phyloP scores from a whole-genome alignment of 2,797 vertebrate genomes.

The Rhynchonycteris naso region DNA sequence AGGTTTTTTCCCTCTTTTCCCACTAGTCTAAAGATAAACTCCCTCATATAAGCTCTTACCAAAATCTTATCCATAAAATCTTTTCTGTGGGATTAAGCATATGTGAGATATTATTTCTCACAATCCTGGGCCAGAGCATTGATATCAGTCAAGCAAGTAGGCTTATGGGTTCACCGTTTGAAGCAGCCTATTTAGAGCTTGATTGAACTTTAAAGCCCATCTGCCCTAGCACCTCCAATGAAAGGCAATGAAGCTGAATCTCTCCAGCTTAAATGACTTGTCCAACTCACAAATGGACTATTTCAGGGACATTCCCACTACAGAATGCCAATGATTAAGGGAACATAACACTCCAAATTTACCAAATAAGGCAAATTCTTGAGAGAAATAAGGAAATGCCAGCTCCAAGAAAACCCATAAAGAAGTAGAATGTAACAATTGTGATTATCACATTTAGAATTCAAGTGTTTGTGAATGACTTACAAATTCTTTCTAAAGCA shows the following conservation, averaged over 20 bases:
- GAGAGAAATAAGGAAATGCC: background rate
- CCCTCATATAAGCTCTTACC: background rate
- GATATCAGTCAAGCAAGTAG: background rate
- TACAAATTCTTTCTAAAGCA: background rate
- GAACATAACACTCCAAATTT: background rate
- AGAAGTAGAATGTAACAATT: background rate
- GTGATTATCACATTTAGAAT: background rate
- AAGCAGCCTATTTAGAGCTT: slow-evolving; percentile 2
- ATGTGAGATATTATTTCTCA: background rate
- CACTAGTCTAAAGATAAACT: background rate
- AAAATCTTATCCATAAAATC: background rate
- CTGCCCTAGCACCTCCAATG: background rate
- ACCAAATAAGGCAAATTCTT: background rate
- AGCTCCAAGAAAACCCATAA: background rate
- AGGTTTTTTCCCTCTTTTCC: background rate
- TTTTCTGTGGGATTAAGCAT: background rate
- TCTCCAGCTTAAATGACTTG: background rate
- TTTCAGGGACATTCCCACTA: background rate
- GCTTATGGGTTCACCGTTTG: background rate
- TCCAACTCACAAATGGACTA: background rate
- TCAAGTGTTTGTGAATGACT: background rate
- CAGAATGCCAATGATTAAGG: background rate
- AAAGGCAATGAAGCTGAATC: slow-evolving; percentile 13
- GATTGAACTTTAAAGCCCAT: slow-evolving; percentile 28
- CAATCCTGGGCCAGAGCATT: background rate